Base-by-base conservation (phyloP, 2,113 vertebrate genomes). In the Apteryx mantelli region DNA sequence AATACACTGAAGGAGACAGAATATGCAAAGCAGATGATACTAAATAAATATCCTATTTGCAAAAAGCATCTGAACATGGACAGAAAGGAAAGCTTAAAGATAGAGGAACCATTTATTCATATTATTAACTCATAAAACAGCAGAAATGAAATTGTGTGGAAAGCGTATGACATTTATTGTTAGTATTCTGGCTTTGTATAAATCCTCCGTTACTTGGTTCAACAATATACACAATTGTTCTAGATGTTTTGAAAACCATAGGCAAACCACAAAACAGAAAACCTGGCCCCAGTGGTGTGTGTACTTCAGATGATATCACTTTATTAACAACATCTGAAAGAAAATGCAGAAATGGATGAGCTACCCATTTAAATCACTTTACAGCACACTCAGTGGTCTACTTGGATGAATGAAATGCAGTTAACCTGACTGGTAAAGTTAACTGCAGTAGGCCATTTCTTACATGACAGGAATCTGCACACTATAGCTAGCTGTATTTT, bases 331-430 rank as follows among this genome's bases (percentile, higher is more conserved):
- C 24, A 64, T 48, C 60, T 76, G 34, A 78, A 93, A 82, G 76
- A 91, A 95, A 75, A 82, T 22, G 16, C 14, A 96, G 46, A 91
- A 92, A 82, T 84, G 52, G 24, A 80, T 86, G 81, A 93, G 55
- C 15, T 94, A 87, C 24, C 66, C 69, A 85, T 87, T 93, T 88
- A 87, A 96, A 94, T 96, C 16, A 96, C 55, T 94, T 95, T 87
- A 73, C 9, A 82, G 15, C 36, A 65, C 53, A n/a, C 38, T 95
- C 56, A 77, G 2, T 30, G 8, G 44, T 61, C 17, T 63, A 82
- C 38, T 78, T 88, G 92, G 68, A 89, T 24, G 22, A 93, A 91
- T 95, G 25, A 92, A 97, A 94, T 94, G 30, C 75, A 94, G 71
- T 91, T 97, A 93, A 93, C 34, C 36, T 94, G 34, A 70, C 20